Conservation (phyloP, 2,113 vertebrate genomes). For the Peromyscus polionotus region DNA sequence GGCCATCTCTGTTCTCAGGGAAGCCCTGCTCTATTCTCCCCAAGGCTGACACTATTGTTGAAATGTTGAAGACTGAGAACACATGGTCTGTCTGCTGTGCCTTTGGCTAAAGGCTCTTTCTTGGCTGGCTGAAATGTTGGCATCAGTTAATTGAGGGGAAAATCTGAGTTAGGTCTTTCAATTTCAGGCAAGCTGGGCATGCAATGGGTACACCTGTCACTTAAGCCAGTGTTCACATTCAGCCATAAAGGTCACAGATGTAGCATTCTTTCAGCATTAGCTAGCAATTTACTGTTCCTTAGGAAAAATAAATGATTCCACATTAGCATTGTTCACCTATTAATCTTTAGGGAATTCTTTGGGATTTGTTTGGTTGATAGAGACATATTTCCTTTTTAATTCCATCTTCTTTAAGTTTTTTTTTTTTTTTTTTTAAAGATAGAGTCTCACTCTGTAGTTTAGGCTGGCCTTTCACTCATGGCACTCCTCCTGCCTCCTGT, state of each 20-base stretch:
- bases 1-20: not conserved
- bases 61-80: not conserved
- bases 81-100: not conserved
- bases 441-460: not conserved
- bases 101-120: slow-evolving; percentile 24
- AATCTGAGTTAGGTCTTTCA: slow-evolving; percentile 15
- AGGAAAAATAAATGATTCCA: slow-evolving; percentile 43
- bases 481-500: not conserved
- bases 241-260: slow-evolving; percentile 60
- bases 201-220: slow-evolving; percentile 67
- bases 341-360: not conserved
- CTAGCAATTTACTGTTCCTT: slow-evolving; percentile 65
- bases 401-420: not conserved
- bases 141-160: not conserved
- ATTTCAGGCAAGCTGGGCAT: slow-evolving; percentile 33
- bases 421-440: not conserved
- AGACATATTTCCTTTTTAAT: not conserved
- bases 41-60: not conserved
- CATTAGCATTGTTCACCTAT: slow-evolving; percentile 1
- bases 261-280: slow-evolving; percentile 54
- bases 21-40: not conserved
- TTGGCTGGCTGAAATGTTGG: slow-evolving; percentile 9
- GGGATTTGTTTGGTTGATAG: not conserved
- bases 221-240: slow-evolving; percentile 24
- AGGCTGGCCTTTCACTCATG: not conserved